phyloP scores from a whole-genome alignment of 2,797 vertebrate species.

The Chiloscyllium punctatum region DNA sequence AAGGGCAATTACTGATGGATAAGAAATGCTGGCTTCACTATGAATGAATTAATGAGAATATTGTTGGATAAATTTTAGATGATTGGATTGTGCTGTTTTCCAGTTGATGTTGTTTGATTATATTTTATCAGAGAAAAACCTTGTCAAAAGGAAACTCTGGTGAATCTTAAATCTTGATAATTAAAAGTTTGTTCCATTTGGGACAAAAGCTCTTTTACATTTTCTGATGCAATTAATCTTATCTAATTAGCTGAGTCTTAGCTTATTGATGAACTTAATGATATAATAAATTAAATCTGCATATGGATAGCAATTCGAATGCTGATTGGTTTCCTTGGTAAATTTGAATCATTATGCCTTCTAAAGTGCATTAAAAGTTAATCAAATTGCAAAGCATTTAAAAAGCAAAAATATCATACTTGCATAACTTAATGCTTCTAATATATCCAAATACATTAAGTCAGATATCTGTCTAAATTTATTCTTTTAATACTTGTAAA shows the following conservation, averaged over 20 bases:
- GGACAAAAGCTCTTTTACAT: neutral
- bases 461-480: neutral
- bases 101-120: neutral
- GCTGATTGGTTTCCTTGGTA: neutral
- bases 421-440: neutral
- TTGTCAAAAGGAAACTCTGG: neutral
- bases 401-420: neutral
- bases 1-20: too few species aligned
- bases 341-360: neutral
- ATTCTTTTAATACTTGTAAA: neutral
- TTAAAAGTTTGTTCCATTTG: neutral
- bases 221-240: constrained; percentile 1
- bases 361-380: neutral
- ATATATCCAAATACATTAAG: neutral
- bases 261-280: neutral
- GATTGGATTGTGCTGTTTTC: neutral
- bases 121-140: neutral
- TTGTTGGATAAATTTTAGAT: neutral
- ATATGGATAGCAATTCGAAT: neutral
- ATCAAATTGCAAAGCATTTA: neutral
- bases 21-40: neutral
- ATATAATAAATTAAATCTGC: neutral
- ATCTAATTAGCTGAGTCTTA: neutral
- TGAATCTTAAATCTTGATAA: neutral
- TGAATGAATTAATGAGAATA: neutral